phyloP scores from a whole-genome alignment of 2,888 invertebrate genomes.

The Leptura quadrifasciata region DNA sequence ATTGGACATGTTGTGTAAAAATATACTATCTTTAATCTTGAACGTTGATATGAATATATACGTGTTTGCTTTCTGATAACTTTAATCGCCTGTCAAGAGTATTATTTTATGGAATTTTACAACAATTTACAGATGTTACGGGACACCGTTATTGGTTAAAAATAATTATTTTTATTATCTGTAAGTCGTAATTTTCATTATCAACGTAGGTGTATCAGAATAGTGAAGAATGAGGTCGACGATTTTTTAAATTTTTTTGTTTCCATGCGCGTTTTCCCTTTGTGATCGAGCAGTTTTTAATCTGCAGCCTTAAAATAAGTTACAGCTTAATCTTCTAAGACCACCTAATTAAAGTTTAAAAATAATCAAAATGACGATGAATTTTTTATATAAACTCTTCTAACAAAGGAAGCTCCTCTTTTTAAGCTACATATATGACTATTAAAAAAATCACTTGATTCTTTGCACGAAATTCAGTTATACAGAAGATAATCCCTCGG shows the following conservation, averaged over 20 bases:
- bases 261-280: background rate
- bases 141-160: background rate
- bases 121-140: background rate
- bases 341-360: too few relatives aligned
- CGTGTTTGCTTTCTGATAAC: constrained; percentile 52
- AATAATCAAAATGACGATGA: too few relatives aligned
- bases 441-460: too few relatives aligned
- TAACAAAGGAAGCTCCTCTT: too few relatives aligned
- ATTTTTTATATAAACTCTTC: too few relatives aligned
- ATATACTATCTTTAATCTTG: constrained; percentile 40
- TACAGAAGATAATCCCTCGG: too few relatives aligned
- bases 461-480: too few relatives aligned
- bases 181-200: background rate
- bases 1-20: background rate
- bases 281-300: background rate
- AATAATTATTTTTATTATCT: constrained; percentile 14
- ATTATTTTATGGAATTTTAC: constrained; percentile 38
- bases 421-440: too few relatives aligned
- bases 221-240: background rate
- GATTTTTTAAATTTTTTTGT: background rate
- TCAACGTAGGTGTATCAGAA: background rate
- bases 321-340: too few relatives aligned
- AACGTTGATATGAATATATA: constrained; percentile 22
- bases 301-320: background rate
- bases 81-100: constrained; percentile 48